Percentiles rank a stretch among this genome's conserved stretches.
Evolutionary conservation across 2,113 vertebrate genomes (phyloP).

Genomic region (Ameiurus melas): DNA sequence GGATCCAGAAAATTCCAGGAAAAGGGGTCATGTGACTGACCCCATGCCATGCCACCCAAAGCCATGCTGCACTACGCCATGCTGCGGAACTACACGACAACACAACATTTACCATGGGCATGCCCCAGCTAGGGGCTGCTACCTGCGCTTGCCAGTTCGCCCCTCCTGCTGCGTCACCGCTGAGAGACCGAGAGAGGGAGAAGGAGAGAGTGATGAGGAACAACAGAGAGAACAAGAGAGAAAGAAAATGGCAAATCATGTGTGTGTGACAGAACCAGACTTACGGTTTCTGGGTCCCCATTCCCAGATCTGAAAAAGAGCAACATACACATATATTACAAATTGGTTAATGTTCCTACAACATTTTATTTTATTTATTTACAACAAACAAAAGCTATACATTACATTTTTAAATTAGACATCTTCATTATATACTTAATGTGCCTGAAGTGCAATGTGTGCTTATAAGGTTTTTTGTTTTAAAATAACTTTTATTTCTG

Average conservation of each 20-base stretch:
- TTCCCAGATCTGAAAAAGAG: conserved; percentile 83
- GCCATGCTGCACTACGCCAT: conserved; percentile 74
- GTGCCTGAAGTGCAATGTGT: conserved; percentile 11
- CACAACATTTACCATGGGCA: conserved; percentile 88
- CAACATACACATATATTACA: not conserved
- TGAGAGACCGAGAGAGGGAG: conserved; percentile 14
- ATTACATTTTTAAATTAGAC: not conserved
- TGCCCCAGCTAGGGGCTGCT: conserved; percentile 92
- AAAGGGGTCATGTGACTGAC: conserved; percentile 56
- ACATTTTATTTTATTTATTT: no score
- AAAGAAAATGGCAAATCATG: not conserved
- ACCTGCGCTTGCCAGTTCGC: conserved; percentile 94
- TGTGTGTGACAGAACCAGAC: conserved; percentile 43
- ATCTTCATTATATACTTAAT: not conserved
- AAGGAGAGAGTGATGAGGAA: not conserved
- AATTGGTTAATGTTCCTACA: not conserved
- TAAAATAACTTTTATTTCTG: not conserved
- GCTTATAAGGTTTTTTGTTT: not conserved
- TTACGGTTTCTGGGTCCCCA: conserved; percentile 83
- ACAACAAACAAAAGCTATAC: not conserved
- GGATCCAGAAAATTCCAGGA: conserved; percentile 55
- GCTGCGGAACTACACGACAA: conserved; percentile 66
- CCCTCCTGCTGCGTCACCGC: conserved; percentile 81
- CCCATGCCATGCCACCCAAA: conserved; percentile 60
- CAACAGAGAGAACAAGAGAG: not conserved